Evolutionary conservation across 2,113 vertebrate species (phyloP).

Genomic region (Oreochromis tanganicae): DNA sequence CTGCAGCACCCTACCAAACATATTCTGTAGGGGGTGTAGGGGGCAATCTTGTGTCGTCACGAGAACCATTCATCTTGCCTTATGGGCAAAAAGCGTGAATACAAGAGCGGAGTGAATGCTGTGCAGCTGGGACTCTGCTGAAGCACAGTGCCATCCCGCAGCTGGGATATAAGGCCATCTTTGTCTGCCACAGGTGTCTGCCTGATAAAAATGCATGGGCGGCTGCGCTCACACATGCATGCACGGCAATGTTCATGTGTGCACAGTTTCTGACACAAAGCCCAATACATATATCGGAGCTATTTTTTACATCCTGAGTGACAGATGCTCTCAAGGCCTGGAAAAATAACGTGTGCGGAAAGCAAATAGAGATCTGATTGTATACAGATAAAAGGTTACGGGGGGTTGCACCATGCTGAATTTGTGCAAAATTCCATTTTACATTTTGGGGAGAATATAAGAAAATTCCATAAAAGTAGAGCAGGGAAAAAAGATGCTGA

Average conservation of each 20-base stretch:
- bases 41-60: not conserved
- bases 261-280: not conserved
- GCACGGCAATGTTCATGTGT: not conserved
- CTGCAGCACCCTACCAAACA: not conserved
- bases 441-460: not conserved
- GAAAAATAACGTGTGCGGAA: not conserved
- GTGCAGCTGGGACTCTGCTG: constrained; percentile 57
- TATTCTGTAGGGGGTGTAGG: not conserved
- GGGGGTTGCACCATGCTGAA: too few species aligned
- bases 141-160: constrained; percentile 40
- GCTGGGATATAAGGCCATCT: constrained; percentile 64
- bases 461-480: not conserved
- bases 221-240: not conserved
- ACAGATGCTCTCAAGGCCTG: not conserved
- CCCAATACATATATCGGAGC: not conserved
- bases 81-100: constrained; percentile 2
- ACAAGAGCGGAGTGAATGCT: constrained; percentile 18
- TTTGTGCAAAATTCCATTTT: not conserved
- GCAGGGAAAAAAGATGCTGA: constrained; percentile 15
- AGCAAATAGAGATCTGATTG: not conserved
- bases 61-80: constrained; percentile 7
- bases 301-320: not conserved
- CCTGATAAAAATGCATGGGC: constrained; percentile 4
- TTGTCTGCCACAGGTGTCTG: constrained; percentile 73
- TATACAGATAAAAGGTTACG: not conserved